A percentile compares a stretch with the other conserved stretches of the same genome.
These are phyloP conservation scores for Vollenhovia emeryi DNA, from an alignment of 1,140 invertebrate genomes.

Conservation along the genomic window DNA sequence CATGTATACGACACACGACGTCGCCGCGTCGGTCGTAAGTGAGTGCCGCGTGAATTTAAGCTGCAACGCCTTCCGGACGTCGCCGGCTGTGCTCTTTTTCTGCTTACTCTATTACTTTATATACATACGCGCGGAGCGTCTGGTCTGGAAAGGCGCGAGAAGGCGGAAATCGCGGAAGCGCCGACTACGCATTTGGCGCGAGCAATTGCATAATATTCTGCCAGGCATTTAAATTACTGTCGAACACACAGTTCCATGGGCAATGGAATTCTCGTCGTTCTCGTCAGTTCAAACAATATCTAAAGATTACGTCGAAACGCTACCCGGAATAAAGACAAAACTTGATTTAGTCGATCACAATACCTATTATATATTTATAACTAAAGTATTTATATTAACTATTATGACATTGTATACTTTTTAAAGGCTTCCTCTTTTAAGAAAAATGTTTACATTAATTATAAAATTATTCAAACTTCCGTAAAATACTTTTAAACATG, in stretches of 20 bases:
- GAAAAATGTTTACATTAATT: neutral
- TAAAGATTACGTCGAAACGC: neutral
- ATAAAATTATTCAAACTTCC: neutral
- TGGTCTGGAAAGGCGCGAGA: neutral
- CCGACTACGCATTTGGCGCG: neutral
- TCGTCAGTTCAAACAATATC: neutral
- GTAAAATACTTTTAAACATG: neutral
- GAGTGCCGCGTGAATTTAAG: constrained; percentile 26
- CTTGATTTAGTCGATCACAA: neutral
- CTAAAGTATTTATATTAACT: neutral
- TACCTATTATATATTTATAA: neutral
- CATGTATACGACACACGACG: constrained; percentile 15
- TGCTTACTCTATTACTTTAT: constrained; percentile 42
- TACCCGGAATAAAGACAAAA: neutral
- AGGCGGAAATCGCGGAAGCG: constrained; percentile 64
- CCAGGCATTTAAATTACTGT: constrained; percentile 68
- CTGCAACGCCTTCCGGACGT: constrained; percentile 13
- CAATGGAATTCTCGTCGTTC: neutral
- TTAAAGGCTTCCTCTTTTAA: neutral
- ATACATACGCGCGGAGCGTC: neutral
- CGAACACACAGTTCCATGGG: neutral
- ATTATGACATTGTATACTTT: neutral
- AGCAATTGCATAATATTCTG: constrained; percentile 64
- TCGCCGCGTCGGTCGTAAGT: constrained; percentile 30
- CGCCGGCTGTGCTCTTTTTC: constrained; percentile 37